Conservation (phyloP, 2,888 invertebrate species). For the Clusia tigrina region DNA sequence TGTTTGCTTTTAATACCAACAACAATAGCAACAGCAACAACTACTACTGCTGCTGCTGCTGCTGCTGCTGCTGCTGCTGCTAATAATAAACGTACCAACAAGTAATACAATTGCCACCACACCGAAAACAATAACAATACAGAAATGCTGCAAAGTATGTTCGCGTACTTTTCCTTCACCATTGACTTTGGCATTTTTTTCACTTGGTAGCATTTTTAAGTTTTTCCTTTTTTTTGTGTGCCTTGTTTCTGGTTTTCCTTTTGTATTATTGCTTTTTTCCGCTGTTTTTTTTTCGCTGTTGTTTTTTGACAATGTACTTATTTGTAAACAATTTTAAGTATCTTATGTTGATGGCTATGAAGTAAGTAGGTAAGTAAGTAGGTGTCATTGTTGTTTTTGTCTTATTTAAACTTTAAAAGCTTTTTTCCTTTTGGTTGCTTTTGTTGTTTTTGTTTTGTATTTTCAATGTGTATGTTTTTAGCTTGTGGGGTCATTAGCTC, state of each 20-base stretch:
- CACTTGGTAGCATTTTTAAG: not conserved
- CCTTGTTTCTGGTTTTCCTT: not conserved
- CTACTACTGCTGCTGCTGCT: conserved; percentile 2
- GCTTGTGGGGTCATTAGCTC: conserved; percentile 33
- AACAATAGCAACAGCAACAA: not conserved
- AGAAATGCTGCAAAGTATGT: too few relatives aligned
- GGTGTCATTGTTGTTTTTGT: conserved; percentile 28
- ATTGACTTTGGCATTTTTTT: conserved; percentile 15
- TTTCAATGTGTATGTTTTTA: not conserved
- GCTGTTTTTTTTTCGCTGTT: not conserved
- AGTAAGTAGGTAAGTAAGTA: conserved; percentile 26
- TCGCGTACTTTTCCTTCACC: conserved; percentile 4
- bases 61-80: too few relatives aligned
- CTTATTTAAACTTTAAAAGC: conserved; percentile 34
- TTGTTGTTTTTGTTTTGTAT: too few relatives aligned
- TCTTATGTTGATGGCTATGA: conserved; percentile 26
- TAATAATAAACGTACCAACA: too few relatives aligned
- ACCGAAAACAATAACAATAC: not conserved
- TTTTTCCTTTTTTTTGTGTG: not conserved
- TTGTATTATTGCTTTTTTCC: not conserved
- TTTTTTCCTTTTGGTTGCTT: too few relatives aligned
- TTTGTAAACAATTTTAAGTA: conserved; percentile 22
- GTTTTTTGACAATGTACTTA: not conserved
- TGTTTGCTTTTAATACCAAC: not conserved
- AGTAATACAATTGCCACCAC: too few relatives aligned